Percentiles rank a stretch among this genome's conserved stretches.
These are phyloP conservation scores for Cyphomyrus plagiostoma DNA, from an alignment of 2,113 vertebrate species.

Conservation along the genomic window DNA sequence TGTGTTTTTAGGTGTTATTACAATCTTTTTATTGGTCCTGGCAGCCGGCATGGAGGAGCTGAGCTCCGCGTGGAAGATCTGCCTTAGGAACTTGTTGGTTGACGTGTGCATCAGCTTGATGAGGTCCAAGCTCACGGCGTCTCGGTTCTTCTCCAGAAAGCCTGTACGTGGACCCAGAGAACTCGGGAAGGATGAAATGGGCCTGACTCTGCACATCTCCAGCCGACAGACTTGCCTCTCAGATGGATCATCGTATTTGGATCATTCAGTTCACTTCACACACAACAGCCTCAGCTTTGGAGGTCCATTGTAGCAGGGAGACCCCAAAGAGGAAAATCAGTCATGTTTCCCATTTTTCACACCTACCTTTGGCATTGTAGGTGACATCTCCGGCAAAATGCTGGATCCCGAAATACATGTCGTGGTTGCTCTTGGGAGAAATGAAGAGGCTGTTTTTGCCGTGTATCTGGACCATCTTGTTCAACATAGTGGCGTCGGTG, in stretches of 20 bases:
- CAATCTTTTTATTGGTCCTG: constrained; percentile 42
- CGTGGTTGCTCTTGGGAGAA: constrained; percentile 74
- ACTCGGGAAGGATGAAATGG: neutral
- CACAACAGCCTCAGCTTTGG: neutral
- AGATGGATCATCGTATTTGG: neutral
- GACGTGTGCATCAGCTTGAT: constrained; percentile 76
- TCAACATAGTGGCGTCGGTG: constrained; percentile 81
- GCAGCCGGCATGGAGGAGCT: constrained; percentile 33
- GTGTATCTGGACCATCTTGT: constrained; percentile 76
- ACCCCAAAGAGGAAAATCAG: neutral
- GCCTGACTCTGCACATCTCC: neutral
- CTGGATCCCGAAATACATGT: constrained; percentile 76
- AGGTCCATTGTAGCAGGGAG: neutral
- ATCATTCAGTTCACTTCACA: neutral
- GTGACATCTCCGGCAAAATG: constrained; percentile 88
- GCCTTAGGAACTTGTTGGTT: constrained; percentile 76
- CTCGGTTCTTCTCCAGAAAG: constrained; percentile 94
- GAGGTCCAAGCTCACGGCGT: constrained; percentile 74
- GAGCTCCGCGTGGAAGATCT: constrained; percentile 65
- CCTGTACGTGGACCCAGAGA: constrained; percentile 52
- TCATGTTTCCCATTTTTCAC: neutral
- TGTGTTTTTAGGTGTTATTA: constrained; percentile 43
- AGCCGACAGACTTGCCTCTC: neutral
- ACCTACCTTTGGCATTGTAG: constrained; percentile 80
- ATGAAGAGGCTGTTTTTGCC: constrained; percentile 71